Evolutionary conservation across 2,888 invertebrate genomes (phyloP).

Genomic region (Phoenoteleia sp.): DNA sequence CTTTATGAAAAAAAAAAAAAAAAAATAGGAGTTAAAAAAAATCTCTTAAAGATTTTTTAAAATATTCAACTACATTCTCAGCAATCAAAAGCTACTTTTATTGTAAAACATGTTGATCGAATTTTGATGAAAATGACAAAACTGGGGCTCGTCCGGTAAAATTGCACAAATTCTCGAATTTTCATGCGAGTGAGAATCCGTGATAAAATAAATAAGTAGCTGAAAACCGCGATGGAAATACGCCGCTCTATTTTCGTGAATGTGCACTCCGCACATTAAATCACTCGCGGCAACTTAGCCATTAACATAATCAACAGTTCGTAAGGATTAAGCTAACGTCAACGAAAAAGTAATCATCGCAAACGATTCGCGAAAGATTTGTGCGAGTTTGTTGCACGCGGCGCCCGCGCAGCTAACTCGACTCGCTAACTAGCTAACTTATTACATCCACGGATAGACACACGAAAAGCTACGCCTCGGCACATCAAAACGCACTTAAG

Average conservation of each 20-base stretch:
- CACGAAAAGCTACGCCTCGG: slow-evolving; percentile 53
- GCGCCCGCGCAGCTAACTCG: slow-evolving; percentile 33
- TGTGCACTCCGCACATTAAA: slow-evolving; percentile 4
- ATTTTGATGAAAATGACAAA: too few species aligned
- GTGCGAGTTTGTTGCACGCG: slow-evolving; percentile 10
- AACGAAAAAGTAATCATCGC: slow-evolving; percentile 56
- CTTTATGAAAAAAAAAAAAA: too few species aligned
- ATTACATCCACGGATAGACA: slow-evolving; percentile 63
- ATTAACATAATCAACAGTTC: slow-evolving; percentile 48
- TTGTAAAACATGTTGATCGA: too few species aligned
- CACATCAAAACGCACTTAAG: slow-evolving; percentile 62
- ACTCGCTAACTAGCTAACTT: slow-evolving; percentile 67
- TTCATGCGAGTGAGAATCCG: too few species aligned
- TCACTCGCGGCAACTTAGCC: slow-evolving; percentile 16
- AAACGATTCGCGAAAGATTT: slow-evolving; percentile 54
- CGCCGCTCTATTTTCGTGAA: not conserved
- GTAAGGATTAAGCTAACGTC: slow-evolving; percentile 19
- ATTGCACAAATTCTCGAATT: too few species aligned
- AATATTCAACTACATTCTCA: too few species aligned
- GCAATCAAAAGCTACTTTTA: too few species aligned
- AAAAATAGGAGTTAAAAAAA: too few species aligned
- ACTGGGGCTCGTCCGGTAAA: too few species aligned
- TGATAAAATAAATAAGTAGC: too few species aligned
- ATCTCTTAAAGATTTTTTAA: too few species aligned
- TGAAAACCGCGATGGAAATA: not conserved